Evolutionary conservation across 2,888 invertebrate species (phyloP), one percentile per base, ranked within the genome.

Genomic region (Eudasyphora cyanicolor): DNA sequence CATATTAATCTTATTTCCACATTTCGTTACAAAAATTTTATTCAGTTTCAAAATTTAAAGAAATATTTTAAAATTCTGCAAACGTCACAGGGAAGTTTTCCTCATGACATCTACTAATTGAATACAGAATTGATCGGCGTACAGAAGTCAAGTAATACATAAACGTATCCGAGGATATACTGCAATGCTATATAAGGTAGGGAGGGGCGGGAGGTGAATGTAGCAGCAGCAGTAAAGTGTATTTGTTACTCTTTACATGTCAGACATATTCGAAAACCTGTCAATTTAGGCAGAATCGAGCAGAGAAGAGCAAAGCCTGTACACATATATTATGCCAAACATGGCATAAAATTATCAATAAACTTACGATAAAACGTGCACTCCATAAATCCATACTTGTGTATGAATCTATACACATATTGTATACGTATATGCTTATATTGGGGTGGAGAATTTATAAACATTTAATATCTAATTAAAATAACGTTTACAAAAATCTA

Each of bases 341-440:
- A 84, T 54, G 81, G 85, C 82, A 85, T 85, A 75, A 86, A 82
- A 84, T 86, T 84, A 85, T 85, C 80, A 85, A 84, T 85, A 85
- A 85, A 82, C 81, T 75, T 45, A 45, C 35, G 45, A 73, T 74
- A 77, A 82, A 67, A 21, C 32, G 19, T 19, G 27, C 45, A 67
- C 35, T n/a, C 12, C 10, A 35, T 38, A 77, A 6, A 67, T 24
- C 60, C 19, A 32, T 17, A 1, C 21, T 42, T 24, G 32, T 0
- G 14, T 5, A n/a, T 45, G 7, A 38, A n/a, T n/a, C n/a, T n/a
- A n/a, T 12, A 57, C 45, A 45, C 45, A 35, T n/a, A n/a, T n/a
- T n/a, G n/a, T n/a, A n/a, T n/a, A n/a, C n/a, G n/a, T n/a, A n/a
- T n/a, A n/a, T n/a, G n/a, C n/a, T n/a, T n/a, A n/a, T n/a, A n/a